These are phyloP conservation scores for Illadopsis cleaveri DNA, from an alignment of 2,113 vertebrate genomes.

Conservation along the genomic window DNA sequence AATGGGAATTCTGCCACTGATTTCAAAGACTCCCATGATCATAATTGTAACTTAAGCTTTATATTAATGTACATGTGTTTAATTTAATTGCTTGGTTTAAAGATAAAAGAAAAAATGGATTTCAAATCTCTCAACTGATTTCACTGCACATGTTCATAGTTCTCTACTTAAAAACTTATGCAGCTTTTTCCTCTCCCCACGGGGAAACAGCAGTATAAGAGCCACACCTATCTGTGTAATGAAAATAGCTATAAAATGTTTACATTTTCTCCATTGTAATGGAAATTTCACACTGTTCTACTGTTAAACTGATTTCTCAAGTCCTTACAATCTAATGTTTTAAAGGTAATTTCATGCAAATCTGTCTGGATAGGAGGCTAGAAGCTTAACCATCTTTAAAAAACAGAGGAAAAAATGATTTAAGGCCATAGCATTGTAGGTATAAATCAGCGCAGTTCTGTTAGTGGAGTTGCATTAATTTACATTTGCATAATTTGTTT, in stretches of 20 bases:
- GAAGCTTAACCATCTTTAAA: not conserved
- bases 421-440: not conserved
- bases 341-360: conserved; percentile 18
- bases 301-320: conserved; percentile 25
- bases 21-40: conserved; percentile 48
- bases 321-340: not conserved
- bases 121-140: conserved; percentile 52
- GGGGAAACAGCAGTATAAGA: conserved; percentile 23
- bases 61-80: conserved; percentile 58
- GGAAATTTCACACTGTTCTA: conserved; percentile 25
- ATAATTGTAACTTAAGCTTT: conserved; percentile 44
- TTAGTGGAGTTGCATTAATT: not conserved
- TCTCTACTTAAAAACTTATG: not conserved
- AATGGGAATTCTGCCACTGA: conserved; percentile 55
- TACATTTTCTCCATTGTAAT: conserved; percentile 56
- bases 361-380: not conserved
- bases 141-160: conserved; percentile 32
- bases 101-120: conserved; percentile 55
- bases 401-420: not conserved
- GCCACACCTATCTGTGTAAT: conserved; percentile 44
- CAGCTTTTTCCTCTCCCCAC: conserved; percentile 38
- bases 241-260: conserved; percentile 57
- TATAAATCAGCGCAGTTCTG: not conserved
- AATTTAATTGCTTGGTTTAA: conserved; percentile 61
- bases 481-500: not conserved